Evolutionary conservation across 2,113 vertebrate species (phyloP).

Genomic region (Nannobrachium achirus): DNA sequence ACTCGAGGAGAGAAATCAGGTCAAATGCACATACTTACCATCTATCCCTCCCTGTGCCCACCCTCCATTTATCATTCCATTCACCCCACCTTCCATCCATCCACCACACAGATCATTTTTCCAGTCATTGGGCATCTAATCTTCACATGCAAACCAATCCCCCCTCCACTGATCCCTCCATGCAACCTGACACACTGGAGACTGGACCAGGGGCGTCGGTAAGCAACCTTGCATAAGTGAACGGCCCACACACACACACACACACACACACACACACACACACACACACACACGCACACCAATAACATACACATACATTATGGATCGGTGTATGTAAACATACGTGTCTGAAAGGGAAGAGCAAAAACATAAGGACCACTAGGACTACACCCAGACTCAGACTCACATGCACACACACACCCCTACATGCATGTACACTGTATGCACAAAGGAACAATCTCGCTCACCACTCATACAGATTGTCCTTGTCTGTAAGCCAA

Average conservation of each 20-base stretch:
- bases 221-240: not conserved
- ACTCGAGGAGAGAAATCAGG: slow-evolving; percentile 31
- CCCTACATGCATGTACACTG: not conserved
- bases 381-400: too few species aligned
- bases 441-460: too few species aligned
- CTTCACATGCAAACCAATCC: slow-evolving; percentile 60
- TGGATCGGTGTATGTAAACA: too few species aligned
- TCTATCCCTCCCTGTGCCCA: too few species aligned
- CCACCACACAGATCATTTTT: slow-evolving; percentile 51
- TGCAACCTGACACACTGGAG: slow-evolving; percentile 54
- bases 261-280: not conserved
- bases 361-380: too few species aligned
- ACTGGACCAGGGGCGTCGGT: slow-evolving; percentile 16
- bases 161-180: slow-evolving; percentile 29
- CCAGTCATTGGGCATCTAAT: slow-evolving; percentile 46
- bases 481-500: slow-evolving; percentile 39
- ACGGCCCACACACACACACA: not conserved
- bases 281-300: not conserved
- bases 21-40: slow-evolving; percentile 8
- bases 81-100: slow-evolving; percentile 8
- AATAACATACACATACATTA: not conserved
- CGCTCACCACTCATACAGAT: slow-evolving; percentile 27
- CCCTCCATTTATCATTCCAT: too few species aligned
- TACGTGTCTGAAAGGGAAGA: too few species aligned
- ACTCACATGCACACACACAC: not conserved